Conservation (phyloP, 2,797 vertebrate species). For the Mustela erminea region DNA sequence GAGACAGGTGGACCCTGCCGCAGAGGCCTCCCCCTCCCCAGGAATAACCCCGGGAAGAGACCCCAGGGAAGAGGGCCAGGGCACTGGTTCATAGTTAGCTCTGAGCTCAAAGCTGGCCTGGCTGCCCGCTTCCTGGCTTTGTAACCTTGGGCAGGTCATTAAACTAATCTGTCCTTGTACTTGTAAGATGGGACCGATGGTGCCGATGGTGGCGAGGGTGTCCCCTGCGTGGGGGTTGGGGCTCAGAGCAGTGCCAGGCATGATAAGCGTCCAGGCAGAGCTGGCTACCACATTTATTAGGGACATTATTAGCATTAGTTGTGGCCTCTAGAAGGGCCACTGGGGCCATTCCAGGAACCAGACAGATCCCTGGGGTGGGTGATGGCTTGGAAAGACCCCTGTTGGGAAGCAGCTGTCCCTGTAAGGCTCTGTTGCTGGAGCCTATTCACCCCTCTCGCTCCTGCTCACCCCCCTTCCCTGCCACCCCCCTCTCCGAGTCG, state of each 20-base stretch:
- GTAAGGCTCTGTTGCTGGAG: neutral
- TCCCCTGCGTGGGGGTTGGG: neutral
- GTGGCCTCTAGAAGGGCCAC: neutral
- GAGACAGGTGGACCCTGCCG: neutral
- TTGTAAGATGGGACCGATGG: neutral
- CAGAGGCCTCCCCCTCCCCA: neutral
- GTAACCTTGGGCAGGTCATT: neutral
- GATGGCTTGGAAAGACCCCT: neutral
- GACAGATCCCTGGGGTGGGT: neutral
- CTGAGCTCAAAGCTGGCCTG: neutral
- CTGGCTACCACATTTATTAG: neutral
- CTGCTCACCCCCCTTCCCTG: too few relatives aligned
- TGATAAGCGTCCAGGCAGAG: neutral
- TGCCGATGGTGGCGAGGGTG: neutral
- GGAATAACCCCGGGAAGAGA: neutral
- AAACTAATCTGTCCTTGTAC: neutral
- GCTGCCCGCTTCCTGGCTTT: neutral
- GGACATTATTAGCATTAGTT: neutral
- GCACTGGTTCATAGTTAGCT: neutral
- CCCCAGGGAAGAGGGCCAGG: neutral
- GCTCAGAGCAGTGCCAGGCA: too few relatives aligned
- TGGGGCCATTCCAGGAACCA: neutral
- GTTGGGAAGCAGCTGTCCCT: neutral
- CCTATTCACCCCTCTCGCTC: fast-evolving
- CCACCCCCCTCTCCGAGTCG: fast-evolving